Evolutionary conservation across 2,797 vertebrate genomes (phyloP).

Genomic region (Triplophysa bombifrons): DNA sequence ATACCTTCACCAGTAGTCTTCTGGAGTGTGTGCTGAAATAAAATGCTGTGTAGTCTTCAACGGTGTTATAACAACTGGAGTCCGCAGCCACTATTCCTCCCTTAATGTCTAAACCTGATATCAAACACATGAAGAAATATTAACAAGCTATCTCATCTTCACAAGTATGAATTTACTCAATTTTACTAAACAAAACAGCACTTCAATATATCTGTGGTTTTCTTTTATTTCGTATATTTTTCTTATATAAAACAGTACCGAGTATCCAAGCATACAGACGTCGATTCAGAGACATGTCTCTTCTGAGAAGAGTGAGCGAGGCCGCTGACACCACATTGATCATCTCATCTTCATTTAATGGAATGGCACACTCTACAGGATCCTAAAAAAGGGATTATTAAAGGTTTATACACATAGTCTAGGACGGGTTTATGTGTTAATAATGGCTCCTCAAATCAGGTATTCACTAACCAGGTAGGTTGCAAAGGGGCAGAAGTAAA

Average conservation of each 20-base stretch:
- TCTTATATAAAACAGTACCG: conserved; percentile 72
- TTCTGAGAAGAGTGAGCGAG: conserved; percentile 88
- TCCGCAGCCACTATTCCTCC: conserved; percentile 83
- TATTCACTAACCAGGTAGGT: conserved; percentile 82
- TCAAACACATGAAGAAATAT: not conserved
- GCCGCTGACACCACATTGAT: conserved; percentile 85
- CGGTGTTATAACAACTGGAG: conserved; percentile 70
- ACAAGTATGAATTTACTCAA: too few relatives aligned
- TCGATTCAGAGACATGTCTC: conserved; percentile 98
- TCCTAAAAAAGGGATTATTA: conserved; percentile 63
- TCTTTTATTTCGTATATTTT: too few relatives aligned
- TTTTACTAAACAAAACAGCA: not conserved
- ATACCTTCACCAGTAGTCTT: conserved; percentile 89
- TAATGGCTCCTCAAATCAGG: not conserved
- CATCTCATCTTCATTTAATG: conserved; percentile 77
- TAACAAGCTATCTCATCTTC: not conserved
- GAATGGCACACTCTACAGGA: conserved; percentile 70
- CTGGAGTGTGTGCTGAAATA: conserved; percentile 93
- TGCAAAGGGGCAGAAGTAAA: conserved; percentile 93
- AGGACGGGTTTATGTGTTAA: not conserved
- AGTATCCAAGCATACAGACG: conserved; percentile 95
- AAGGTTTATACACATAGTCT: not conserved
- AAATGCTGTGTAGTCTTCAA: conserved; percentile 83
- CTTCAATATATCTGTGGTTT: not conserved
- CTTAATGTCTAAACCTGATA: conserved; percentile 89